Conservation (phyloP, 2,888 invertebrate species). For the Ophion ellenae region DNA sequence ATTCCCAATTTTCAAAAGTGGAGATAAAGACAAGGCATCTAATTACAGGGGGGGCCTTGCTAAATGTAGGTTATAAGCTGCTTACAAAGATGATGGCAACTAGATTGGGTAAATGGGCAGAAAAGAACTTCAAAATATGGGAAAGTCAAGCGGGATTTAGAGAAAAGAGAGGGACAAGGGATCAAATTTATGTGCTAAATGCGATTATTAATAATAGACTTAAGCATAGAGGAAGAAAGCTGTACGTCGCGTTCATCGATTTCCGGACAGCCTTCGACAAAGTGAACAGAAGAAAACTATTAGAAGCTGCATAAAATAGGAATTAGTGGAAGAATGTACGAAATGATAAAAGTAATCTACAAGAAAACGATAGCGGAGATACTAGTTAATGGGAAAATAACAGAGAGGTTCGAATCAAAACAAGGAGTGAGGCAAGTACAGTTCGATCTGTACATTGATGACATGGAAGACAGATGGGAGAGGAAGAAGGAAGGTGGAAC, state of each 20-base stretch:
- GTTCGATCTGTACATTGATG: conserved; percentile 29
- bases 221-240: conserved; percentile 3
- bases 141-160: conserved; percentile 64
- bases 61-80: conserved; percentile 47
- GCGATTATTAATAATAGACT: conserved; percentile 31
- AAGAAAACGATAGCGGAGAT: not conserved
- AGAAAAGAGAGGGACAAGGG: conserved; percentile 53
- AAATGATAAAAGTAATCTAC: conserved; percentile 50
- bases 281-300: conserved; percentile 43
- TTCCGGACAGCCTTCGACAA: not conserved
- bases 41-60: conserved; percentile 49
- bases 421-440: not conserved
- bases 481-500: conserved; percentile 25
- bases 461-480: conserved; percentile 59
- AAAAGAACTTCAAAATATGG: conserved; percentile 40
- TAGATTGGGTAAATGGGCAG: conserved; percentile 35
- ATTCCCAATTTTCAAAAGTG: conserved; percentile 31
- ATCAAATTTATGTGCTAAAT: conserved; percentile 56
- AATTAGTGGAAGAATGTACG: conserved; percentile 45
- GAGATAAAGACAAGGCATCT: conserved; percentile 5
- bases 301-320: conserved; percentile 52
- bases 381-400: not conserved
- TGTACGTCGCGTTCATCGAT: conserved; percentile 14
- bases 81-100: conserved; percentile 41
- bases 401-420: not conserved